Evolutionary conservation across 2,113 vertebrate species (phyloP).

Genomic region (Hylia prasina): DNA sequence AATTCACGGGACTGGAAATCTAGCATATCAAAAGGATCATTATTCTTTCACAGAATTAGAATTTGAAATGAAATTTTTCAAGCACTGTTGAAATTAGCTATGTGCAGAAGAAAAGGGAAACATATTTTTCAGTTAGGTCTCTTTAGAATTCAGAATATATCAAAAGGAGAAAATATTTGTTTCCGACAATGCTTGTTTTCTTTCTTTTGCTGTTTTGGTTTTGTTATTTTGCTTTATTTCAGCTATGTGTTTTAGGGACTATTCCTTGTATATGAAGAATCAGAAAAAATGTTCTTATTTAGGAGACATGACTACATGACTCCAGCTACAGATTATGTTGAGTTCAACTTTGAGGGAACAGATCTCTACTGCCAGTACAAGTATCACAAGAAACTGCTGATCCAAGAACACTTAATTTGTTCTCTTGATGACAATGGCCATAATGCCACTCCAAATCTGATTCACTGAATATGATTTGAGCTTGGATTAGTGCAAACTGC

Average conservation of each 20-base stretch:
- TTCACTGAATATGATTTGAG: not conserved
- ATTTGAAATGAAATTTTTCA: not conserved
- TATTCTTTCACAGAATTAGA: not conserved
- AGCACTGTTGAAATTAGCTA: not conserved
- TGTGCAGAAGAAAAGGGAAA: not conserved
- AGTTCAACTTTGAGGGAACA: fast-evolving
- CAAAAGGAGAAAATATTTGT: not conserved
- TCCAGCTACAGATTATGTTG: not conserved
- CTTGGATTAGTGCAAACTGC: not conserved
- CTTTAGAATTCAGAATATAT: not conserved
- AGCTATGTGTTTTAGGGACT: not conserved
- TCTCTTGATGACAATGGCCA: not conserved
- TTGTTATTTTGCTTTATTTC: not conserved
- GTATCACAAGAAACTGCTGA: not conserved
- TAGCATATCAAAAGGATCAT: not conserved
- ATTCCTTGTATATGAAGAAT: not conserved
- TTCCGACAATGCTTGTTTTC: not conserved
- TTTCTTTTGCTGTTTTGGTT: not conserved
- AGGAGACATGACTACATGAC: not conserved
- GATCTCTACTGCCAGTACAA: not conserved
- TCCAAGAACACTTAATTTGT: not conserved
- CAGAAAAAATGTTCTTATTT: not conserved
- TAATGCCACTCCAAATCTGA: not conserved
- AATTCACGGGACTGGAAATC: not conserved
- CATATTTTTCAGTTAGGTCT: not conserved